These are phyloP conservation scores for Sphecodes monilicornis DNA, from an alignment of 2,888 invertebrate species.

Conservation along the genomic window DNA sequence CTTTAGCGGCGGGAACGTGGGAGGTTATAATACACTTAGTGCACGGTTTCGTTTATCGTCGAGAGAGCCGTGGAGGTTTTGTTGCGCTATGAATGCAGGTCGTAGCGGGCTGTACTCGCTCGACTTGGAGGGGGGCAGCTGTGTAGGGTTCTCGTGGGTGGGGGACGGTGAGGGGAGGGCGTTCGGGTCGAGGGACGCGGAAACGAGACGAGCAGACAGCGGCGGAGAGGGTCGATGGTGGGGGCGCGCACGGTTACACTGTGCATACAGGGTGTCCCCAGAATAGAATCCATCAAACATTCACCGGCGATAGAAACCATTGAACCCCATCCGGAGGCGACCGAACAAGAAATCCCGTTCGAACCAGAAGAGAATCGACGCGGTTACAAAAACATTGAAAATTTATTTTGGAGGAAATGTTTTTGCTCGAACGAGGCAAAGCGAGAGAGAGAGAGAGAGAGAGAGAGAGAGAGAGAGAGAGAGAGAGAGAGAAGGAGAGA, in stretches of 20 bases:
- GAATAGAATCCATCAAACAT: background rate
- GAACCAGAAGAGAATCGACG: background rate
- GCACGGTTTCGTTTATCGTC: constrained; percentile 75
- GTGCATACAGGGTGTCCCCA: constrained; percentile 16
- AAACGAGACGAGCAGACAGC: constrained; percentile 65
- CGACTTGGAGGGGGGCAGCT: constrained; percentile 11
- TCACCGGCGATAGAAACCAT: background rate
- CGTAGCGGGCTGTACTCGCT: constrained; percentile 63
- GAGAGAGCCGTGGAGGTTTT: constrained; percentile 69
- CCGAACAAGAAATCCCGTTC: background rate
- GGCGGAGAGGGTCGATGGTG: constrained; percentile 60
- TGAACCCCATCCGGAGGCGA: background rate
- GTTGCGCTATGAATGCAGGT: constrained; percentile 74
- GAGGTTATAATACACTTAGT: constrained; percentile 79
- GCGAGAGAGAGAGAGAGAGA: too few relatives aligned
- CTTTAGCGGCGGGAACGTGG: constrained; percentile 82
- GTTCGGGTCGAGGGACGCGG: constrained; percentile 47
- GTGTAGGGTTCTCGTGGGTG: background rate
- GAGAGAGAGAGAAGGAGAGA: too few relatives aligned
- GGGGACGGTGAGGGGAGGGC: background rate
- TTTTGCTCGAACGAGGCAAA: background rate
- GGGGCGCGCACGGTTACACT: constrained; percentile 46
- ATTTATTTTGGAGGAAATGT: background rate
- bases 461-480: background rate
- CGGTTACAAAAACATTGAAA: background rate